A percentile compares a stretch with the other conserved stretches of the same genome.
Conservation (phyloP, 2,888 invertebrate species). For the Phytoseiulus persimilis region DNA sequence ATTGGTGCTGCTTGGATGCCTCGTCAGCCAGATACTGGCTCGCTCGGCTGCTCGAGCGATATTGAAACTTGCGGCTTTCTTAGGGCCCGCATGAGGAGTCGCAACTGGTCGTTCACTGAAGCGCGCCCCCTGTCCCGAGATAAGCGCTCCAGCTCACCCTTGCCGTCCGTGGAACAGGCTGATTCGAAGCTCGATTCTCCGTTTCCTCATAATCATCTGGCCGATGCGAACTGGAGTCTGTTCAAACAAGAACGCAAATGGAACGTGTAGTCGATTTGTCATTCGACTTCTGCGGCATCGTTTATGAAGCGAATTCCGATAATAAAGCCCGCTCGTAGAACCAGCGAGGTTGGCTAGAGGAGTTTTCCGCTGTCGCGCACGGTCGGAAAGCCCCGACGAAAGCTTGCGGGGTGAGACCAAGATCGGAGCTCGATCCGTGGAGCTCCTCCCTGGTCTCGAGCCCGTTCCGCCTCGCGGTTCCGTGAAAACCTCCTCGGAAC, state of each 20-base stretch:
- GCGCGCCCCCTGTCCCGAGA: neutral
- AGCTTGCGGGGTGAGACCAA: no score
- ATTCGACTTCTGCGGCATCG: neutral
- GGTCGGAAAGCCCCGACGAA: no score
- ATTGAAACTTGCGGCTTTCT: neutral
- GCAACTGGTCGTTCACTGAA: neutral
- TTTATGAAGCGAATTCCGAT: neutral
- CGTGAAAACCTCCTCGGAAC: no score
- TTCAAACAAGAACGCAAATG: neutral
- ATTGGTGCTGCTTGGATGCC: neutral
- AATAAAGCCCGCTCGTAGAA: no score
- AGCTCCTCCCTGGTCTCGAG: no score
- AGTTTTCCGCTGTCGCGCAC: no score
- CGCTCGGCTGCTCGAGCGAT: neutral
- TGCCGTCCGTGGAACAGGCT: neutral
- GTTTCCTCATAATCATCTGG: neutral
- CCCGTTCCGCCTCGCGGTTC: no score
- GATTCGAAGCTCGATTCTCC: neutral
- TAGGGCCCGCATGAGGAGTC: neutral
- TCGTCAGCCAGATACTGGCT: neutral
- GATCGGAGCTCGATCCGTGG: no score
- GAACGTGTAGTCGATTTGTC: neutral
- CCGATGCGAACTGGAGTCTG: neutral
- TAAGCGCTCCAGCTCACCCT: no score
- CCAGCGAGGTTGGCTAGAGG: no score